Evolutionary conservation across 1,140 invertebrate species (phyloP), one percentile per base, ranked within the genome.

Genomic region (Cyclina sinensis): DNA sequence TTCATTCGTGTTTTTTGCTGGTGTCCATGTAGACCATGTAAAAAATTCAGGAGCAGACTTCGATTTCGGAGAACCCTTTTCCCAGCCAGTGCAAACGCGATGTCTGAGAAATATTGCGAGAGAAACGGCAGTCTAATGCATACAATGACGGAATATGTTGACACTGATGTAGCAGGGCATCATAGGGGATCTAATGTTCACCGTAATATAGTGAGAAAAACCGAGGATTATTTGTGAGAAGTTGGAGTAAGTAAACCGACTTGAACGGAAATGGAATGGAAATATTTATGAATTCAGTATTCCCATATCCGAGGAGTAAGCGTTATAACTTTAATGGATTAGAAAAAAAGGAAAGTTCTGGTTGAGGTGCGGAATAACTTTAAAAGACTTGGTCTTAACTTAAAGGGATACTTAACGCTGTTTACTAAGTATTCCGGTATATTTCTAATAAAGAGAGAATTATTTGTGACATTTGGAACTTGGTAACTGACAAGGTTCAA

Each of bases 1-100:
- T 94, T 94, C 70, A 90, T 93, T 27, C 89, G 90, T 18, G 91
- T 93, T 21, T 94, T 94, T 83, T 92, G 94, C 62, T 94, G 91
- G 88, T 93, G 92, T 85, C 93, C 93, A 0, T 94, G 92, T 78
- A 32, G 78, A 30, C 88, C 88, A 0, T 93, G 93, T 78, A 90
- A 92, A 54, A 90, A 89, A 54, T 83, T 86, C 9, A 87, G 90
- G 59, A 90, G 89, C 35, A 89, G 88, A 80, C 57, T 91, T 48
- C 85, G 90, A 21, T 90, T 91, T 68, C 91, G 91, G 76, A 89
- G 92, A 39, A 92, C 92, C 14, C 90, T 93, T 59, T 94, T 91
- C 88, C 91, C 86, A 86, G 91, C 62, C 87, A 91, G 91, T 70
- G 87, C 88, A 24, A 90, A 90, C 27, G 88, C 90, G 18, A 90